phyloP scores from a whole-genome alignment of 2,797 vertebrate genomes.

The Coreius guichenoti region DNA sequence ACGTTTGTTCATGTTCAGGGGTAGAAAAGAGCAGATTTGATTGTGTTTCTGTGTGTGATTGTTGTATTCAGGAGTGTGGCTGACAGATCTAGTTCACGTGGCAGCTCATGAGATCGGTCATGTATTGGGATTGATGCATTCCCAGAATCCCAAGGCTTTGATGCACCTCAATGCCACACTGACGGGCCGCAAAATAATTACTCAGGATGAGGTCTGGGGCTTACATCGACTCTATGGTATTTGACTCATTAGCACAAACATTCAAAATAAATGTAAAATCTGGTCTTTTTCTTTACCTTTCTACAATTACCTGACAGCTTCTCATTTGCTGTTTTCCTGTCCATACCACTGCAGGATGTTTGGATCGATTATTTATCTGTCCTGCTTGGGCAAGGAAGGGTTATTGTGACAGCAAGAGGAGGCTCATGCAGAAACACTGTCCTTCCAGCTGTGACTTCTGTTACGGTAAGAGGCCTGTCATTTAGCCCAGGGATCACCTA shows the following conservation, averaged over 20 bases:
- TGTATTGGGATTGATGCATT: conserved; percentile 95
- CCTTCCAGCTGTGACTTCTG: conserved; percentile 96
- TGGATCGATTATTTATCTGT: conserved; percentile 91
- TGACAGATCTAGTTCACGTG: conserved; percentile 95
- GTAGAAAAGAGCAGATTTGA: background rate
- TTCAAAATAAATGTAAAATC: background rate
- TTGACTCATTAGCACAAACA: conserved; percentile 33
- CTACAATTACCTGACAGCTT: conserved; percentile 23
- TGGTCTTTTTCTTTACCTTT: conserved; percentile 45
- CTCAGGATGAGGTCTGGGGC: conserved; percentile 97
- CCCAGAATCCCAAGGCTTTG: conserved; percentile 86
- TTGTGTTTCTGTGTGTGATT: background rate
- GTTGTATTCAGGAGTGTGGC: conserved; percentile 89
- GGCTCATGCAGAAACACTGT: conserved; percentile 95
- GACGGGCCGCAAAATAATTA: conserved; percentile 90
- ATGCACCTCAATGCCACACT: conserved; percentile 98
- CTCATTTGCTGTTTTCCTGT: conserved; percentile 55
- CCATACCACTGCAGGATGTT: conserved; percentile 81
- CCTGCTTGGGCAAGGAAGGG: conserved; percentile 89
- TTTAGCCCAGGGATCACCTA: background rate
- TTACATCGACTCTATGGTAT: conserved; percentile 93
- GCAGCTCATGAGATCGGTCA: conserved; percentile 97
- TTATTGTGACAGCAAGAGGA: conserved; percentile 86
- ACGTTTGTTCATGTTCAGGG: background rate
- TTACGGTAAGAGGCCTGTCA: conserved; percentile 81